Percentiles rank a stretch among this genome's conserved stretches.
Evolutionary conservation across 2,113 vertebrate genomes (phyloP).

Genomic region (Climacteris rufus): DNA sequence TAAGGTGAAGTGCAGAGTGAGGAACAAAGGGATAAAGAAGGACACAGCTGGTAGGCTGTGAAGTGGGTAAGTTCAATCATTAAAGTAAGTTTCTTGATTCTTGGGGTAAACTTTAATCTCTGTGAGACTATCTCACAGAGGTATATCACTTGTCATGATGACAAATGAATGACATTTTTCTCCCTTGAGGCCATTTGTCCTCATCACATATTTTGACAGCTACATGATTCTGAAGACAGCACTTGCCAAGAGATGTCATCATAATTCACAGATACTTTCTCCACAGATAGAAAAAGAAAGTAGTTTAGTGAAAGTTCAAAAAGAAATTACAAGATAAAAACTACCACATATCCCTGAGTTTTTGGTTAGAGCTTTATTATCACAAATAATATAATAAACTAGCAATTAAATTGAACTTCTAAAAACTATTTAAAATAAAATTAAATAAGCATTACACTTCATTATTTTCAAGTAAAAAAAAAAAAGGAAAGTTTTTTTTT

Average conservation of each 20-base stretch:
- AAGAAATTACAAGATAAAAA: not conserved
- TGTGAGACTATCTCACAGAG: conserved; percentile 12
- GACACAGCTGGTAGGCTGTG: not conserved
- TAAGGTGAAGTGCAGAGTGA: fast-evolving
- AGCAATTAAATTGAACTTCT: not conserved
- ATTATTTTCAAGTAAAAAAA: not conserved
- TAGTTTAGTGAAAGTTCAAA: conserved; percentile 15
- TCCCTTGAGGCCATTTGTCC: conserved; percentile 55
- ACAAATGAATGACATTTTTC: conserved; percentile 52
- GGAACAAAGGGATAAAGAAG: not conserved
- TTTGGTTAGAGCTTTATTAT: not conserved
- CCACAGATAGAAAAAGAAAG: conserved; percentile 14
- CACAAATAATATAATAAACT: not conserved
- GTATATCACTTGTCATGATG: conserved; percentile 43
- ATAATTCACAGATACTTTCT: conserved; percentile 44
- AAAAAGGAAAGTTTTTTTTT: not conserved
- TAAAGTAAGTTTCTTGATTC: conserved; percentile 26
- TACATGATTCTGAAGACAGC: conserved; percentile 40
- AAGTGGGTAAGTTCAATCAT: not conserved
- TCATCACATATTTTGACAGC: conserved; percentile 61
- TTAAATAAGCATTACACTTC: not conserved
- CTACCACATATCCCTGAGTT: not conserved
- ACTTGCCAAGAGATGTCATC: conserved; percentile 46
- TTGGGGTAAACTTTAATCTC: conserved; percentile 39
- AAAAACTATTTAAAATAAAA: not conserved